Percentiles rank a stretch among this genome's conserved stretches.
These are phyloP conservation scores for Sipha maydis DNA, from an alignment of 2,888 invertebrate species.

Conservation along the genomic window DNA sequence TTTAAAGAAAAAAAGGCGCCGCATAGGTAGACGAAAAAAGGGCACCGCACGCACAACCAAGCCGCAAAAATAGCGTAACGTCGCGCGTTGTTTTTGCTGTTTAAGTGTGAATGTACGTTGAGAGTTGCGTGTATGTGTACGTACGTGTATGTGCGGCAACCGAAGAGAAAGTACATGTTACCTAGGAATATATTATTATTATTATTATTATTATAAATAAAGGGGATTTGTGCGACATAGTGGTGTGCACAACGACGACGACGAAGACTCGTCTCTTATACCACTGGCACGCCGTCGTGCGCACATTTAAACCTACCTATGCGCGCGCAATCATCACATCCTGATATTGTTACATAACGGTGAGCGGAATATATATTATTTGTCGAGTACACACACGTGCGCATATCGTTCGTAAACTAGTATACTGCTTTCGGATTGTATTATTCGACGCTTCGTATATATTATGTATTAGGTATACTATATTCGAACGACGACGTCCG, in stretches of 20 bases:
- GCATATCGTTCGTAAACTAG: neutral
- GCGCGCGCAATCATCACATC: constrained; percentile 3
- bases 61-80: neutral
- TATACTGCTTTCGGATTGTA: neutral
- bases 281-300: neutral
- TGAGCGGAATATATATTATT: neutral
- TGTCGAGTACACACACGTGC: constrained; percentile 1
- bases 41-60: neutral
- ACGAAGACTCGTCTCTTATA: neutral
- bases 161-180: constrained; percentile 51
- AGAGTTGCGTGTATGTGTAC: neutral
- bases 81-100: neutral
- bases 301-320: neutral
- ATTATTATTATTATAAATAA: neutral
- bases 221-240: constrained; percentile 23
- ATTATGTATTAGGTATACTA: neutral
- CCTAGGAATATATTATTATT: constrained; percentile 28
- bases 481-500: neutral
- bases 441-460: neutral
- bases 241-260: constrained; percentile 1
- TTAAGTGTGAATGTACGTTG: neutral
- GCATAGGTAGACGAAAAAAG: no score
- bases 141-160: neutral
- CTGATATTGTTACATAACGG: constrained; percentile 22
- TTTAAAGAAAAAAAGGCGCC: no score